Evolutionary conservation across 2,888 invertebrate genomes (phyloP).

Genomic region (Myopa testacea): DNA sequence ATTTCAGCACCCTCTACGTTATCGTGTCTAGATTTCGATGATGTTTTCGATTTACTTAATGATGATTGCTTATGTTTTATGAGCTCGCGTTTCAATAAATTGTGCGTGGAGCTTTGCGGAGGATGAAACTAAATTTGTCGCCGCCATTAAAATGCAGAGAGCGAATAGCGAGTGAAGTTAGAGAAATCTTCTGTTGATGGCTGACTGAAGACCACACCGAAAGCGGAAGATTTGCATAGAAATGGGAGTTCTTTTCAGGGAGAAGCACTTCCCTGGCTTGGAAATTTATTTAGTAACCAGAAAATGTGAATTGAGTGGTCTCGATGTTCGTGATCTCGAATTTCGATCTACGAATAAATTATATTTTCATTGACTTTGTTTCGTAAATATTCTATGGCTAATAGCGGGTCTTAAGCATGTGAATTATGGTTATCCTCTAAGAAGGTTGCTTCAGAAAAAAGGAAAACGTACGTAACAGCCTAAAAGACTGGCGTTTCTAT

Average conservation of each 20-base stretch:
- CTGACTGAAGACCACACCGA: neutral
- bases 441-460: slow-evolving; percentile 8
- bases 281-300: slow-evolving; percentile 37
- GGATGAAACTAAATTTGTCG: slow-evolving; percentile 37
- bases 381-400: slow-evolving; percentile 26
- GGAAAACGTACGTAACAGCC: neutral
- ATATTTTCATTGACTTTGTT: slow-evolving; percentile 21
- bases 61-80: slow-evolving; percentile 38
- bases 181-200: slow-evolving; percentile 19
- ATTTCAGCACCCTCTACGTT: too few relatives aligned
- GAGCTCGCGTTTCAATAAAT: slow-evolving; percentile 24
- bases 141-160: slow-evolving; percentile 25
- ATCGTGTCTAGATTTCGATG: too few relatives aligned
- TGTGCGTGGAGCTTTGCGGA: slow-evolving; percentile 17
- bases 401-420: neutral
- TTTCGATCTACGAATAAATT: slow-evolving; percentile 20
- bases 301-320: too few relatives aligned
- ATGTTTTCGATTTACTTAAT: slow-evolving; percentile 39
- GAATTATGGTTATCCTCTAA: slow-evolving; percentile 28
- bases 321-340: neutral
- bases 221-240: slow-evolving; percentile 34
- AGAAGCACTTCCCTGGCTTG: slow-evolving; percentile 24
- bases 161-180: neutral
- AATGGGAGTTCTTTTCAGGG: slow-evolving; percentile 23
- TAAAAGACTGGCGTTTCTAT: too few relatives aligned